phyloP scores from a whole-genome alignment of 2,113 vertebrate species.

The Prunella fulvescens region DNA sequence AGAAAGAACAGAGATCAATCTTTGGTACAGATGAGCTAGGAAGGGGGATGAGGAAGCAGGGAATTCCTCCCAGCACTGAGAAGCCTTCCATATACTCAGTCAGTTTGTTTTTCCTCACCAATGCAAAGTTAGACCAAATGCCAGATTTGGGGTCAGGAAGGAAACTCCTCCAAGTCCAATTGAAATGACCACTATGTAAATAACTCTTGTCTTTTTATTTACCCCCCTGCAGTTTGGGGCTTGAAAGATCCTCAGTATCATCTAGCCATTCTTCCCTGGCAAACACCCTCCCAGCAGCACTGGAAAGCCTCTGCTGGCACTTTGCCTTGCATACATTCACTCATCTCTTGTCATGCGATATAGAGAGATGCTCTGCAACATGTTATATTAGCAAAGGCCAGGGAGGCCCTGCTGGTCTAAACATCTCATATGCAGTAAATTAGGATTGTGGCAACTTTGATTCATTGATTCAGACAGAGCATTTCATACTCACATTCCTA shows the following conservation, averaged over 20 bases:
- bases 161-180: background rate
- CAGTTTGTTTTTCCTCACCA: background rate
- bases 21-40: background rate
- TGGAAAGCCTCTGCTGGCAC: background rate
- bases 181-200: background rate
- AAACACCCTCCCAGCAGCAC: background rate
- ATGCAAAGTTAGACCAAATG: background rate
- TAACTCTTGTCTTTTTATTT: background rate
- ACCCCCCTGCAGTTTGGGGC: background rate
- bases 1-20: background rate
- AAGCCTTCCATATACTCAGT: background rate
- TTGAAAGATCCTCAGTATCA: background rate
- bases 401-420: background rate
- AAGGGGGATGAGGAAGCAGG: fast-evolving
- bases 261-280: background rate
- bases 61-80: background rate
- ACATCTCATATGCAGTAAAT: background rate
- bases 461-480: conserved; percentile 19
- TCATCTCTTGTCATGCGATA: background rate
- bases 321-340: background rate
- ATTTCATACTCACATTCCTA: conserved; percentile 27
- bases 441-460: background rate
- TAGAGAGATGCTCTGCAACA: background rate
- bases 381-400: background rate
- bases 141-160: background rate